Conservation (phyloP, 1,140 invertebrate genomes). For the Euwallacea fornicatus region DNA sequence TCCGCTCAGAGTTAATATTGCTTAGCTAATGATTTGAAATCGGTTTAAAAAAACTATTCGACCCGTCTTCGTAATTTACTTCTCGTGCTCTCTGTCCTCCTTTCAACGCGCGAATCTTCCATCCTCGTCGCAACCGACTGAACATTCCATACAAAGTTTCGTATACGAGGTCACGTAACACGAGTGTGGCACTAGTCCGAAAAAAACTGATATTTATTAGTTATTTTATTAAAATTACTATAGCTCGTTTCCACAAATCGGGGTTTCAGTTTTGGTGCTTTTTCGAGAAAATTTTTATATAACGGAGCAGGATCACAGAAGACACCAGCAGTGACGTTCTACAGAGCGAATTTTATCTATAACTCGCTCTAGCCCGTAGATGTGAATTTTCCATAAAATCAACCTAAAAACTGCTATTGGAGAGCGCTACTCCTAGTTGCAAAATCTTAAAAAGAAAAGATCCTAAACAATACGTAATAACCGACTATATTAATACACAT, state of each 20-base stretch:
- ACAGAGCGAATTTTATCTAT: constrained; percentile 24
- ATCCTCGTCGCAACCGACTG: background rate
- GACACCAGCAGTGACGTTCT: constrained; percentile 32
- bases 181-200: background rate
- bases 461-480: constrained; percentile 11
- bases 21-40: too few species aligned
- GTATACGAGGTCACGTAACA: constrained; percentile 11
- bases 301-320: constrained; percentile 50
- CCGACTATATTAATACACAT: background rate
- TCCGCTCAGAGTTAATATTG: too few species aligned
- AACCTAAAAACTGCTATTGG: background rate
- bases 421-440: too few species aligned
- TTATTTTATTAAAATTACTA: constrained; percentile 50
- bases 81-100: background rate
- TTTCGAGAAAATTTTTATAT: constrained; percentile 54
- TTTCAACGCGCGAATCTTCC: background rate
- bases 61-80: background rate
- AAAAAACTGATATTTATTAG: constrained; percentile 40
- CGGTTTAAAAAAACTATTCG: background rate
- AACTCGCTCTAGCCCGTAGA: constrained; percentile 13
- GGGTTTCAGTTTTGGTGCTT: constrained; percentile 48
- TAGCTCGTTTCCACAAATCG: constrained; percentile 42
- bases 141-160: constrained; percentile 5
- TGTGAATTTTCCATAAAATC: too few species aligned
- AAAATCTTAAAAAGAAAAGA: too few species aligned